Percentiles rank a stretch among this genome's conserved stretches.
phyloP scores from a whole-genome alignment of 2,888 invertebrate species.

The Epistrophe grossulariae region DNA sequence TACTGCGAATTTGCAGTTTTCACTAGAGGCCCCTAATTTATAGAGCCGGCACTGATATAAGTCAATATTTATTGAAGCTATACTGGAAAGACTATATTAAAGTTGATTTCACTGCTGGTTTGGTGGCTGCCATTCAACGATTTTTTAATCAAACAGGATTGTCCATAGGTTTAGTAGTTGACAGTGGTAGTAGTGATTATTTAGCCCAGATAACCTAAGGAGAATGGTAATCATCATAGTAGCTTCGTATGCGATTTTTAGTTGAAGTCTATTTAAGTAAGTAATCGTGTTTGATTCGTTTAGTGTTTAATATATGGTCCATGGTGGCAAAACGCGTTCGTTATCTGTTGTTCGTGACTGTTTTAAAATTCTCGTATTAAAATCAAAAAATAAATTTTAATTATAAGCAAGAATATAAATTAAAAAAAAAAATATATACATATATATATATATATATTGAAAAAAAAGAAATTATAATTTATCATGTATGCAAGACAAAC shows the following conservation, averaged over 20 bases:
- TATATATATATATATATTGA: too few relatives aligned
- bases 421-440: too few relatives aligned
- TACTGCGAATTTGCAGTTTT: too few relatives aligned
- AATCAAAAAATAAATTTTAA: not conserved
- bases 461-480: too few relatives aligned
- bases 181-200: conserved; percentile 41
- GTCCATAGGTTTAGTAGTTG: not conserved
- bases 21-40: too few relatives aligned
- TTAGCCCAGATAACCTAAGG: conserved; percentile 66
- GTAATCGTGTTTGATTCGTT: conserved; percentile 54
- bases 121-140: conserved; percentile 7
- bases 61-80: not conserved
- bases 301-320: conserved; percentile 69
- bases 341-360: not conserved
- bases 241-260: conserved; percentile 48
- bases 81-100: not conserved
- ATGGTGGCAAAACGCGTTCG: conserved; percentile 33
- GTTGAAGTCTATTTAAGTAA: conserved; percentile 67
- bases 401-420: not conserved
- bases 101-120: conserved; percentile 1
- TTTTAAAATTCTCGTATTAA: not conserved
- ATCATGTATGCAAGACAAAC: too few relatives aligned
- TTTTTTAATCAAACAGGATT: conserved; percentile 58
- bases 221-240: conserved; percentile 44
- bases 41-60: not conserved